Evolutionary conservation across 2,888 invertebrate species (phyloP).

Genomic region (Nemotelus nigrinus): DNA sequence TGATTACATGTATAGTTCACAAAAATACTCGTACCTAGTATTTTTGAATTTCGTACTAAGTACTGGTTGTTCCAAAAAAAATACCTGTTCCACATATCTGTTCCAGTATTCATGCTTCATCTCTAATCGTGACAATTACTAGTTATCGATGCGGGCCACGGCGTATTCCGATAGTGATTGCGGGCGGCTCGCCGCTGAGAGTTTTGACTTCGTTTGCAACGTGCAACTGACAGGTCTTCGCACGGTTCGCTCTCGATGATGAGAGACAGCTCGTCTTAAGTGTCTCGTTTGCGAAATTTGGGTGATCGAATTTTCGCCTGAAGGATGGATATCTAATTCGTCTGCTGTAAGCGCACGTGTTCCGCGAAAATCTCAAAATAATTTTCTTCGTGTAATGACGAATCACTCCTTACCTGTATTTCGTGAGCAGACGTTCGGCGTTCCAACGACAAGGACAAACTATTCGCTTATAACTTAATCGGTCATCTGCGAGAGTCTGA

Average conservation of each 20-base stretch:
- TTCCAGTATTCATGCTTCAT: too few relatives aligned
- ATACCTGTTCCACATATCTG: too few relatives aligned
- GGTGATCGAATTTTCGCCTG: neutral
- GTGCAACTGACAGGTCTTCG: too few relatives aligned
- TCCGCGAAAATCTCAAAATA: slow-evolving; percentile 26
- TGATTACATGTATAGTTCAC: too few relatives aligned
- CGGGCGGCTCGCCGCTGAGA: neutral
- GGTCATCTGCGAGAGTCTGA: too few relatives aligned
- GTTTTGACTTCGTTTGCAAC: too few relatives aligned
- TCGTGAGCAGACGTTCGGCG: neutral
- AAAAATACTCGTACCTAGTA: too few relatives aligned
- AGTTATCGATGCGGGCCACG: neutral
- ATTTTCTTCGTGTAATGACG: neutral
- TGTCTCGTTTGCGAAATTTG: slow-evolving; percentile 16
- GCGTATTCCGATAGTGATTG: neutral
- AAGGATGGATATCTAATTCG: slow-evolving; percentile 36
- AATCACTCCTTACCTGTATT: slow-evolving; percentile 14
- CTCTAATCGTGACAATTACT: neutral
- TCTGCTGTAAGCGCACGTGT: slow-evolving; percentile 21
- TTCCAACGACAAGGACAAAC: neutral
- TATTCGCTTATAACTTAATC: neutral
- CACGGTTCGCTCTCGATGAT: neutral
- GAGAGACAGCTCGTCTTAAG: neutral
- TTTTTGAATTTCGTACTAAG: too few relatives aligned
- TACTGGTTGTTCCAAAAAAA: too few relatives aligned